Base-by-base conservation (phyloP, 2,113 vertebrate species). In the Leiothrix lutea region DNA sequence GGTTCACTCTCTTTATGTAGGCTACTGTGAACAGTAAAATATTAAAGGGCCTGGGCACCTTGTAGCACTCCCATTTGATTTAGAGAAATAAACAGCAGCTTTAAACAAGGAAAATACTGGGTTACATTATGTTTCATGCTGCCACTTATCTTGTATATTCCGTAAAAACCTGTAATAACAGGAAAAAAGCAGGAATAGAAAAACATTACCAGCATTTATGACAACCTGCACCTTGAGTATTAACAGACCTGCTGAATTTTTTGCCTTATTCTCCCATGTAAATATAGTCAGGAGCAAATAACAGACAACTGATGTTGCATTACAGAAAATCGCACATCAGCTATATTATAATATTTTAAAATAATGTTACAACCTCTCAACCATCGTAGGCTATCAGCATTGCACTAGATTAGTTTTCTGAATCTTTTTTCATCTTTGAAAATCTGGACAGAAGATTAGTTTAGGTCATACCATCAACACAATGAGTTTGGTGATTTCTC, bases 401-500 rank as follows among this genome's bases (percentile, higher is more conserved):
- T 57, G 69, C 82, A 80, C 69, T 94, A 71, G 86, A 96, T 97
- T 95, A 94, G 86, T 92, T 97, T 92, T 84, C 90, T 88, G 69
- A 62, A 33, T n/a, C 71, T 95, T 94, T 94, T 88, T 96, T 90
- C 79, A 90, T 88, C 88, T 80, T 74, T 40, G 28, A 88, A 80
- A 88, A 66, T 74, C 88, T 67, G 82, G 86, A 88, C 57, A 67
- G 71, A 95, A 97, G 92, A 96, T 96, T 94, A 95, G 92, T 92
- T 95, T 71, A 95, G 90, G 90, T 56, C 90, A 88, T 92, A 84
- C 17, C 75, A 92, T 93, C 75, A 95, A 78, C 70, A 96, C 94
- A 94, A 86, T 71, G 93, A 92, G 75, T 56, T 60, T 71, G 71
- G 72, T 24, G 20, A 88, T 90, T 95, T 90, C 93, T 94, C 82